Percentiles rank a stretch among this genome's conserved stretches.
Conservation (phyloP, 2,797 vertebrate genomes). For the Cyclopterus lumpus region DNA sequence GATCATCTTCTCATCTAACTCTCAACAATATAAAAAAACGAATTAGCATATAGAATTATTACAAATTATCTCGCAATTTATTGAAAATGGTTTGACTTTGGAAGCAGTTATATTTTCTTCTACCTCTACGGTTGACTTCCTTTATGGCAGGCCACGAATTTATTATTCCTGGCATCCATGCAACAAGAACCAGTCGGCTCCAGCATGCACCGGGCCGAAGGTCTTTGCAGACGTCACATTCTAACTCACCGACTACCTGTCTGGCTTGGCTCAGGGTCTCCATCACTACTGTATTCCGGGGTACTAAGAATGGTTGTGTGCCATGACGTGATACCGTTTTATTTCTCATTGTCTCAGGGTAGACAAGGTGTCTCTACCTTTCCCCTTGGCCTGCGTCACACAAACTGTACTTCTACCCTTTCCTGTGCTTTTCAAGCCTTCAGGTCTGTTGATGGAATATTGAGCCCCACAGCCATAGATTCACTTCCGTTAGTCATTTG, state of each 20-base stretch:
- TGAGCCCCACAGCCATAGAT: conserved; percentile 6
- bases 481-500: neutral
- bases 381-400: conserved; percentile 34
- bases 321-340: conserved; percentile 51
- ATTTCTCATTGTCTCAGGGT: conserved; percentile 70
- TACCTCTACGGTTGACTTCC: conserved; percentile 28
- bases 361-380: conserved; percentile 75
- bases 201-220: neutral
- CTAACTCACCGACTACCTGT: conserved; percentile 29
- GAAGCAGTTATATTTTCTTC: neutral
- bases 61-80: neutral
- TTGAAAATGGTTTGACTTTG: neutral
- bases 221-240: neutral
- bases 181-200: conserved; percentile 24
- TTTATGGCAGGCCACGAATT: conserved; percentile 17
- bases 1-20: neutral
- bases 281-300: conserved; percentile 37
- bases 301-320: conserved; percentile 36
- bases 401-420: conserved; percentile 21
- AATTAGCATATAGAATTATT: neutral
- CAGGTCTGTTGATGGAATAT: conserved; percentile 7
- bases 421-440: conserved; percentile 45
- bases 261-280: conserved; percentile 47
- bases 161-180: conserved; percentile 44
- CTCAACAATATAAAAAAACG: neutral